Percentiles rank a stretch among this genome's conserved stretches.
phyloP scores from a whole-genome alignment of 2,888 invertebrate species.

The Cerceris ruficornis region DNA sequence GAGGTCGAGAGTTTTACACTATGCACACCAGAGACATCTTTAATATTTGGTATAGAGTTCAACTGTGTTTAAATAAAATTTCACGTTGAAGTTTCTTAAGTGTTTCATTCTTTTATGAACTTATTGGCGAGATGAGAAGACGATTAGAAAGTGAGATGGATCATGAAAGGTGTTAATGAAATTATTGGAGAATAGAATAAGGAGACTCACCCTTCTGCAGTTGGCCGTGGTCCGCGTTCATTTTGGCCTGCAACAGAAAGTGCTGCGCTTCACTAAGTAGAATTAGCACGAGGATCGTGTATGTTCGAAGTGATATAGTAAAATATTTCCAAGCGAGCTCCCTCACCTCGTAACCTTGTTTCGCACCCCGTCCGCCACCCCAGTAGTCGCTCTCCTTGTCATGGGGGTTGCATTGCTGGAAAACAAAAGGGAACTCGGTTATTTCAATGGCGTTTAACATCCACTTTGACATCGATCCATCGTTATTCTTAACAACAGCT shows the following conservation, averaged over 20 bases:
- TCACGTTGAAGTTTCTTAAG: no score
- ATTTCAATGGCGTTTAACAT: neutral
- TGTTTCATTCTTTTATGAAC: neutral
- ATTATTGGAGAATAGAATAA: neutral
- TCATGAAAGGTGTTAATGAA: neutral
- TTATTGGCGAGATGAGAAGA: neutral
- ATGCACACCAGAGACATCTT: no score
- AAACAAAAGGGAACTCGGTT: conserved; percentile 55
- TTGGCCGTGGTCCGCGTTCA: conserved; percentile 82
- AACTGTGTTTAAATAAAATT: no score
- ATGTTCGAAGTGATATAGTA: conserved; percentile 45
- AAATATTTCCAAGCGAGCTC: conserved; percentile 60
- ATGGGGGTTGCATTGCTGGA: conserved; percentile 81
- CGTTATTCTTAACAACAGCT: no score
- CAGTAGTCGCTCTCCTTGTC: conserved; percentile 81
- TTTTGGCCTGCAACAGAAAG: conserved; percentile 83
- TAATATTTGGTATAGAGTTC: no score
- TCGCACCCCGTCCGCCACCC: conserved; percentile 79
- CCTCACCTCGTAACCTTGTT: conserved; percentile 81
- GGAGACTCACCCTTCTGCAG: conserved; percentile 83
- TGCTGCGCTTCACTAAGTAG: conserved; percentile 80
- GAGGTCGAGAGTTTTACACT: no score
- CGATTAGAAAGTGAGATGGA: neutral
- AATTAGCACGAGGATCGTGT: conserved; percentile 65
- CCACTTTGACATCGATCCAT: neutral